Base-by-base conservation (phyloP, 2,888 invertebrate species). In the Linnaemya tessellans region DNA sequence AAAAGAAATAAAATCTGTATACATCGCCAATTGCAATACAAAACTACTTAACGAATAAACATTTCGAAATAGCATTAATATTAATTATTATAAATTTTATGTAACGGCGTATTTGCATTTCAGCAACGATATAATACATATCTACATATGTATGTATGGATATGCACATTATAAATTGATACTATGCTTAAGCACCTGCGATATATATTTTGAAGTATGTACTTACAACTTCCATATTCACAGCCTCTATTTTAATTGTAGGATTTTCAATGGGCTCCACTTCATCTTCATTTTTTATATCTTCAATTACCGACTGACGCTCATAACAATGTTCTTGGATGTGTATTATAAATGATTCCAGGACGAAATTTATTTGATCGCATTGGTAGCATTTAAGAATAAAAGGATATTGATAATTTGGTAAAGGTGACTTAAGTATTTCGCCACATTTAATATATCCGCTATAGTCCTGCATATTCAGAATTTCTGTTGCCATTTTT, bases 391-490 rank as follows among this genome's bases (percentile, higher is more conserved):
- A 85, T 56, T 75, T 82, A 10, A 85, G 30, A 41, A 85, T 54
- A 54, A 75, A 82, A 30, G 49, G 60, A 67, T 79, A 30, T 65
- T 82, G 43, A 64, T 64, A 85, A 62, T 79, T 70, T 13, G 73
- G 56, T 11, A 82, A 58, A 15, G 85, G 85, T n/a, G 85, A 74
- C 46, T 82, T 79, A 11, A 85, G 65, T 1, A 85, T 67, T 79
- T 85, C 85, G 38, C 85, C 85, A 73, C 85, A 82, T 67, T 80
- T 85, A 8, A 82, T 82, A 30, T 82, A 85, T 20, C 60, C 60
- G 35, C 18, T 15, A 64, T 75, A 82, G 41, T 82, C 58, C 10
- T 64, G 43, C 38, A 80, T 18, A 58, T 49, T 70, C 9, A 64
- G 49, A 35, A 78, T 60, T 77, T 73, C 15, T 22, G 65, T 43